Conservation (phyloP, 2,113 vertebrate genomes). For the Elgaria multicarinata region DNA sequence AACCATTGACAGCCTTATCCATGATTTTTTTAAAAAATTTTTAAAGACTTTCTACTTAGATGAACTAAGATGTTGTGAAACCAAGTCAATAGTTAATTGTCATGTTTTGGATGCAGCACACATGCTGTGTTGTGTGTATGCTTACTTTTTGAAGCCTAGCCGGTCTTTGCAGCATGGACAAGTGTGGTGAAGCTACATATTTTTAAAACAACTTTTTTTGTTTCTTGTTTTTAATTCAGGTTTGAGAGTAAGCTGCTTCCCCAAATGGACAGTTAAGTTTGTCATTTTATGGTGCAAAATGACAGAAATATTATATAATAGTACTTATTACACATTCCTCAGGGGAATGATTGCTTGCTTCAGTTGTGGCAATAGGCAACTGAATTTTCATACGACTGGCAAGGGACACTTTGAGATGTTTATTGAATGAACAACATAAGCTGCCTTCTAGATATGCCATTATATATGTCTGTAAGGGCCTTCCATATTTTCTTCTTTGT, state of each 20-base stretch:
- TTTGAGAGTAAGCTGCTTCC: neutral
- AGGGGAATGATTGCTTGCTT: neutral
- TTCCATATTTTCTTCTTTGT: neutral
- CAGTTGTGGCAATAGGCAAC: neutral
- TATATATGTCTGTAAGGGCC: neutral
- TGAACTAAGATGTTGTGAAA: neutral
- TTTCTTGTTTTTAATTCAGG: neutral
- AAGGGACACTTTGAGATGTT: conserved; percentile 24
- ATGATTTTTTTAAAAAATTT: too few species aligned
- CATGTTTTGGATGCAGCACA: neutral
- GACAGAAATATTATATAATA: neutral
- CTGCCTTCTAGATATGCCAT: conserved; percentile 17
- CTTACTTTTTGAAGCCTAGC: neutral
- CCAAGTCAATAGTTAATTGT: neutral
- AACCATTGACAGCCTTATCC: too few species aligned
- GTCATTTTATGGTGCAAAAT: neutral
- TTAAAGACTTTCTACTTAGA: neutral
- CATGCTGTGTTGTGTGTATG: neutral
- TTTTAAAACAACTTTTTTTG: neutral
- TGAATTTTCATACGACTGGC: conserved; percentile 30
- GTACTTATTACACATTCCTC: neutral
- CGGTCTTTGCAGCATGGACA: neutral
- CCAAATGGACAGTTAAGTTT: neutral
- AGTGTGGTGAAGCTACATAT: neutral
- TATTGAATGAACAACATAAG: conserved; percentile 47